These are phyloP conservation scores for Camelus dromedarius DNA, from an alignment of 2,113 vertebrate genomes.

Conservation along the genomic window DNA sequence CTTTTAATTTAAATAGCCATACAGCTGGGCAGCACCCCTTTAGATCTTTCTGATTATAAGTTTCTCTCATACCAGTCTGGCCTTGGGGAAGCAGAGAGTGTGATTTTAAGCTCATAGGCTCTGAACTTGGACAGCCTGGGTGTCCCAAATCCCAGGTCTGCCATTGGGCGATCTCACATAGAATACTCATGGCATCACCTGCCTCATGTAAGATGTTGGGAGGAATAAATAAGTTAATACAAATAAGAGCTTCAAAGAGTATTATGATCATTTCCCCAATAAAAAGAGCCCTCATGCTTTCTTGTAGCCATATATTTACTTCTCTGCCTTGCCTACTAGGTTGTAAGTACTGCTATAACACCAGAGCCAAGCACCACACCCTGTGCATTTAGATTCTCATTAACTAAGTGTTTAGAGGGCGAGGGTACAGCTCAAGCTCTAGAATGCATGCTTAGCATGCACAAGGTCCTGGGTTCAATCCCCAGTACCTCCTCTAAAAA, in stretches of 20 bases:
- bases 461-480: too few species aligned
- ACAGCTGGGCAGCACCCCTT: not conserved
- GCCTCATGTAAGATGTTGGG: not conserved
- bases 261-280: not conserved
- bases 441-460: too few species aligned
- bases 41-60: not conserved
- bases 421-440: too few species aligned
- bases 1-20: not conserved
- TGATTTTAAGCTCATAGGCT: not conserved
- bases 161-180: not conserved
- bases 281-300: not conserved
- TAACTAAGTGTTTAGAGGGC: not conserved
- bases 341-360: not conserved
- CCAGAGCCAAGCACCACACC: not conserved
- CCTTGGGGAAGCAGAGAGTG: not conserved
- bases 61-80: not conserved
- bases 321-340: not conserved
- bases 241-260: not conserved
- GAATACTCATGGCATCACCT: not conserved
- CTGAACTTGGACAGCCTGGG: not conserved
- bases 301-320: not conserved
- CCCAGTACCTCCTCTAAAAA: too few species aligned
- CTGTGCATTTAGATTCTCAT: not conserved
- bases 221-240: not conserved
- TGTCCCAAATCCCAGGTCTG: not conserved